phyloP scores from a whole-genome alignment of 2,888 invertebrate genomes.

The Drymonia ruficornis region DNA sequence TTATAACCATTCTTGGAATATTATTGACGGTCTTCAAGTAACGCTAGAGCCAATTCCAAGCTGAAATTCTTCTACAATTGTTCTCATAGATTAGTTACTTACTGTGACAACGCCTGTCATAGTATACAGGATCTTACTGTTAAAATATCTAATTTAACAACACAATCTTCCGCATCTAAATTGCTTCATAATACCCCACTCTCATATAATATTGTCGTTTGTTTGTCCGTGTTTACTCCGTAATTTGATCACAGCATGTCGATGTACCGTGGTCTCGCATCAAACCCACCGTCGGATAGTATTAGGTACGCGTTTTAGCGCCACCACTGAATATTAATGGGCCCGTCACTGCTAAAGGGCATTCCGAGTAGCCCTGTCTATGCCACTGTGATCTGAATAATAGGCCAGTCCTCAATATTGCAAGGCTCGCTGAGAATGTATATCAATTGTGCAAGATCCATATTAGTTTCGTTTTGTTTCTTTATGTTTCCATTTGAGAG shows the following conservation, averaged over 20 bases:
- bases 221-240: too few species aligned
- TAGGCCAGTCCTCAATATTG: slow-evolving; percentile 15
- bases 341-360: slow-evolving; percentile 52
- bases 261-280: slow-evolving; percentile 4
- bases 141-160: too few species aligned
- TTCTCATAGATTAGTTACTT: too few species aligned
- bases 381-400: slow-evolving; percentile 63
- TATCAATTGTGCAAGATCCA: slow-evolving; percentile 34
- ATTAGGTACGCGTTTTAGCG: slow-evolving; percentile 27
- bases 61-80: not conserved
- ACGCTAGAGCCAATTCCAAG: not conserved
- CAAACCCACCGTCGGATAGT: slow-evolving; percentile 24
- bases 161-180: too few species aligned
- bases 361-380: slow-evolving; percentile 43
- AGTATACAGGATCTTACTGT: not conserved
- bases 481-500: not conserved
- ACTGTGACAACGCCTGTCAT: not conserved
- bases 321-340: slow-evolving; percentile 45
- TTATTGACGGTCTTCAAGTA: not conserved
- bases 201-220: too few species aligned
- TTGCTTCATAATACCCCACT: too few species aligned
- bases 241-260: not conserved
- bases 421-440: slow-evolving; percentile 35
- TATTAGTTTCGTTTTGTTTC: slow-evolving; percentile 23
- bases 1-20: too few species aligned